Percentiles rank a stretch among this genome's conserved stretches.
Conservation (phyloP, 1,140 invertebrate genomes). For the Aphelenchoides besseyi region DNA sequence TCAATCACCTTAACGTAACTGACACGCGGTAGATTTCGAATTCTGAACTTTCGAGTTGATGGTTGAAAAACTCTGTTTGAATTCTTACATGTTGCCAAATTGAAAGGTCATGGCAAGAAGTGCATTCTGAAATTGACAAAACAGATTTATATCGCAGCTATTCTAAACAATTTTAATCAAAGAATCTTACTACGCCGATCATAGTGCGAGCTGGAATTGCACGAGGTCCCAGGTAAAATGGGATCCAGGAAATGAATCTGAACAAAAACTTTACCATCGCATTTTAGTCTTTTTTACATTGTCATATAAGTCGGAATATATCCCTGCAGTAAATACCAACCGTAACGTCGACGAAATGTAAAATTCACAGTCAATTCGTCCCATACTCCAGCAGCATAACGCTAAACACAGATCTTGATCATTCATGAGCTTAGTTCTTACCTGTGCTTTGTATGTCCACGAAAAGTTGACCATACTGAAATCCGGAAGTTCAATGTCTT, state of each 20-base stretch:
- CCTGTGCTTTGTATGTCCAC: conserved; percentile 28
- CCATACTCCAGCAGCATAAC: conserved; percentile 57
- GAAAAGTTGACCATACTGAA: conserved; percentile 60
- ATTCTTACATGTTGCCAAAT: conserved; percentile 46
- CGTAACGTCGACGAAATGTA: conserved; percentile 56
- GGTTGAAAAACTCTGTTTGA: neutral
- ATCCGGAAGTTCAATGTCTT: conserved; percentile 61
- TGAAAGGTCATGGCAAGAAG: conserved; percentile 62
- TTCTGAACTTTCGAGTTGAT: conserved; percentile 35
- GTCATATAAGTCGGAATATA: conserved; percentile 59
- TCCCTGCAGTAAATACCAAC: conserved; percentile 62
- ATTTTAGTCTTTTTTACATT: no score
- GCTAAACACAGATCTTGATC: conserved; percentile 31
- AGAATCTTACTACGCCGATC: conserved; percentile 52
- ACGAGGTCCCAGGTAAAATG: conserved; percentile 59
- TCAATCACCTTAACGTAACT: conserved; percentile 50
- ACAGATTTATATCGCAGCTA: no score
- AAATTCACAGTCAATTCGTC: conserved; percentile 61
- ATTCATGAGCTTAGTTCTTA: conserved; percentile 13
- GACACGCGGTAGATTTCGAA: conserved; percentile 59
- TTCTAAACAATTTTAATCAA: neutral
- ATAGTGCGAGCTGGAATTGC: conserved; percentile 62
- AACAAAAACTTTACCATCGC: conserved; percentile 42
- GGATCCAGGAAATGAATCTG: conserved; percentile 62
- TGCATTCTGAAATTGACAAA: conserved; percentile 55